Conservation (phyloP, 1,140 invertebrate genomes). For the Colletes gigas region DNA sequence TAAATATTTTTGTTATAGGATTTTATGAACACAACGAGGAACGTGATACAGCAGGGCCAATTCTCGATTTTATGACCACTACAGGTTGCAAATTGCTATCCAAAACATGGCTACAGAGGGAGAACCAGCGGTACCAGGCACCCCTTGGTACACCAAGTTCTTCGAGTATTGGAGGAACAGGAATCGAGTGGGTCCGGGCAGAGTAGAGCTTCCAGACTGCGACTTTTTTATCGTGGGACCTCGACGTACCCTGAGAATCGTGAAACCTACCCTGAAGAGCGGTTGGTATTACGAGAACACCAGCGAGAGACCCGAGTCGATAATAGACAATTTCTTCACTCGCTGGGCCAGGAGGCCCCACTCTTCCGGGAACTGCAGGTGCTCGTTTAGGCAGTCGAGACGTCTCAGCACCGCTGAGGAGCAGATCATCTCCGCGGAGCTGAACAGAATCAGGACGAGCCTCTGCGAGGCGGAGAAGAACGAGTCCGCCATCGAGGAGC, state of each 20-base stretch:
- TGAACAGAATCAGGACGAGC: slow-evolving; percentile 75
- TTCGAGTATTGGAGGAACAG: slow-evolving; percentile 71
- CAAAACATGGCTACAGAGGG: slow-evolving; percentile 45
- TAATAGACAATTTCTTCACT: slow-evolving; percentile 78
- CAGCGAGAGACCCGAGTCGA: slow-evolving; percentile 70
- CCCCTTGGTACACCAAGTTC: slow-evolving; percentile 72
- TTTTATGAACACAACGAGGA: no score
- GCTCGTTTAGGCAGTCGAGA: slow-evolving; percentile 73
- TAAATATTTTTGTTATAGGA: no score
- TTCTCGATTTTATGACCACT: slow-evolving; percentile 40
- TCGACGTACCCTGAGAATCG: slow-evolving; percentile 71
- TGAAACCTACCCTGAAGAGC: slow-evolving; percentile 67
- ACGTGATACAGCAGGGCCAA: no score
- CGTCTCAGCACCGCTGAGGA: slow-evolving; percentile 69
- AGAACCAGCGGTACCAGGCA: slow-evolving; percentile 44
- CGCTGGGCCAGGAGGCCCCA: slow-evolving; percentile 75
- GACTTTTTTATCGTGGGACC: slow-evolving; percentile 76
- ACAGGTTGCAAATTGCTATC: background rate
- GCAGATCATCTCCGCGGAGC: slow-evolving; percentile 70
- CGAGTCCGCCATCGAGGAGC: slow-evolving; percentile 65
- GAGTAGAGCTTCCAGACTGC: slow-evolving; percentile 73
- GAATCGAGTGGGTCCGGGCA: slow-evolving; percentile 72
- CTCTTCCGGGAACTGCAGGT: slow-evolving; percentile 76
- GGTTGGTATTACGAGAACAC: slow-evolving; percentile 71
- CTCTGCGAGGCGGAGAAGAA: slow-evolving; percentile 73